A percentile compares a stretch with the other conserved stretches of the same genome.
Evolutionary conservation across 1,140 invertebrate species (phyloP).

Genomic region (Trichoplusia ni): DNA sequence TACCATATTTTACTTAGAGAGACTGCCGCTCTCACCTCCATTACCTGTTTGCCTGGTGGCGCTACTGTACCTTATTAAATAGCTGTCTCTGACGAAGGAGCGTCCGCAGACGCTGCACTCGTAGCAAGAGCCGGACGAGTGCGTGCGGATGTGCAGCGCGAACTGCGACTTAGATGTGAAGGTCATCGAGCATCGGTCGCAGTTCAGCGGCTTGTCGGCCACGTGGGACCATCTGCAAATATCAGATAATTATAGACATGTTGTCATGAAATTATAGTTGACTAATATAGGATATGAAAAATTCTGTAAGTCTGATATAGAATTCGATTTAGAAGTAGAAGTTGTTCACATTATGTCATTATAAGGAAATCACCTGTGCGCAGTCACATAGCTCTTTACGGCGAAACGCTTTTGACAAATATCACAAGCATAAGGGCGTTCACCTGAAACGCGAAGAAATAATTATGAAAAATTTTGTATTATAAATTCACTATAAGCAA

Average conservation of each 20-base stretch:
- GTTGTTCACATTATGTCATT: too few relatives aligned
- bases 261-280: too few relatives aligned
- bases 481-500: conserved; percentile 1
- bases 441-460: conserved; percentile 64
- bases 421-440: conserved; percentile 88
- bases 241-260: not conserved
- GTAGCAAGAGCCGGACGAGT: conserved; percentile 86
- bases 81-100: conserved; percentile 88
- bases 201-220: conserved; percentile 87
- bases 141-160: conserved; percentile 87
- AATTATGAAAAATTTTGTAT: too few relatives aligned
- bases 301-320: too few relatives aligned
- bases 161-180: conserved; percentile 88
- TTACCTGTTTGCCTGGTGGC: too few relatives aligned
- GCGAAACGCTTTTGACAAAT: conserved; percentile 89
- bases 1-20: too few relatives aligned
- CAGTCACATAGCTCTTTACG: conserved; percentile 89
- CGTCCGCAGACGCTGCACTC: conserved; percentile 88
- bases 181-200: conserved; percentile 86
- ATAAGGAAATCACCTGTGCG: conserved; percentile 83
- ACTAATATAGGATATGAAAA: too few relatives aligned
- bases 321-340: too few relatives aligned
- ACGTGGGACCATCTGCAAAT: conserved; percentile 87
- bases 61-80: conserved; percentile 83
- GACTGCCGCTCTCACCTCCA: too few relatives aligned